Evolutionary conservation across 2,113 vertebrate genomes (phyloP).

Genomic region (Aptenodytes patagonicus): DNA sequence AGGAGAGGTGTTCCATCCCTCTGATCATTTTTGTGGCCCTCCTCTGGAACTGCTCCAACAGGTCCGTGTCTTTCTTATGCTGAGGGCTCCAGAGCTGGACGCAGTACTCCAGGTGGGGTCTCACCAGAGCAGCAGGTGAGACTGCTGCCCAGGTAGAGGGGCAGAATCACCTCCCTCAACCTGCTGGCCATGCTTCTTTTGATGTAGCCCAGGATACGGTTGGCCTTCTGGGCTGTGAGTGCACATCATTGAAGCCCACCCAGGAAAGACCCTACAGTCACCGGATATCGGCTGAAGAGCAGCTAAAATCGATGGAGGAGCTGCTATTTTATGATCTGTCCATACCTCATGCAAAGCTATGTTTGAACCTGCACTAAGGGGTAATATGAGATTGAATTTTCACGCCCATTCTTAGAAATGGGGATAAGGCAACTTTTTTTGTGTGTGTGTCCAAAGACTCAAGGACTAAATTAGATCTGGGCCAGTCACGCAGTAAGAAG

Average conservation of each 20-base stretch:
- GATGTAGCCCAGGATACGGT: fast-evolving
- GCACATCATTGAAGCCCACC: fast-evolving
- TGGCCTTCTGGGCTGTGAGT: not conserved
- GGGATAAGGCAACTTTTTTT: not conserved
- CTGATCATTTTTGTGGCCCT: no score
- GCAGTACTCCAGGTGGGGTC: not conserved
- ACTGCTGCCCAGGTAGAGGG: no score
- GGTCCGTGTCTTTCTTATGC: no score
- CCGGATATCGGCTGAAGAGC: not conserved
- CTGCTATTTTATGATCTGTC: not conserved
- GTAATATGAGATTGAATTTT: not conserved
- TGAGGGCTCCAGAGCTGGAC: no score
- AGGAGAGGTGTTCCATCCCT: no score
- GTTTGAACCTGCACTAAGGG: not conserved
- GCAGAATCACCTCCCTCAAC: not conserved
- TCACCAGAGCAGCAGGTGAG: not conserved
- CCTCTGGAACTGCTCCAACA: no score
- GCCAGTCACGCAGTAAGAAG: not conserved
- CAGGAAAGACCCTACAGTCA: not conserved
- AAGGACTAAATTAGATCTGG: not conserved
- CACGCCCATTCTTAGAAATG: fast-evolving
- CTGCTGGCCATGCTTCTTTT: fast-evolving
- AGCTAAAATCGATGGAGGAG: not conserved
- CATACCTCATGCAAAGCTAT: not conserved
- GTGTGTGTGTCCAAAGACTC: not conserved